These are phyloP conservation scores for Mactra quadrangularis DNA, from an alignment of 1,140 invertebrate genomes.

Conservation along the genomic window DNA sequence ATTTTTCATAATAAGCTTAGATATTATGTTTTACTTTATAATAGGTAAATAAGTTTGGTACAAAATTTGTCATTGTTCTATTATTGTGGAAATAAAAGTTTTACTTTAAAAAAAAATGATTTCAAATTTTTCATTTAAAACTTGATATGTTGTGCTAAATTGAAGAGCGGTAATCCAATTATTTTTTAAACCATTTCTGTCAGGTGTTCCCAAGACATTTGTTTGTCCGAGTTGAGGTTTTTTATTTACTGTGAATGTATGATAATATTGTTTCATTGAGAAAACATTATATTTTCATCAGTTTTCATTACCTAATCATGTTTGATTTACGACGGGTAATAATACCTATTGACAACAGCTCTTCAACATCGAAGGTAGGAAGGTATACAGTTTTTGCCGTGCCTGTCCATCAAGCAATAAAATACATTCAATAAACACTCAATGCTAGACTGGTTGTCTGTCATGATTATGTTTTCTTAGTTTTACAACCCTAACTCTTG, in stretches of 20 bases:
- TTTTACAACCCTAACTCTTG: slow-evolving; percentile 30
- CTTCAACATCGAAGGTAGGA: slow-evolving; percentile 3
- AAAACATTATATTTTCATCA: slow-evolving; percentile 23
- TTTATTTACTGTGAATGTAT: background rate
- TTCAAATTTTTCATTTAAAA: too few species aligned
- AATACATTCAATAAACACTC: slow-evolving; percentile 35
- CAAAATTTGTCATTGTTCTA: too few species aligned
- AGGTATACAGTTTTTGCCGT: slow-evolving; percentile 1
- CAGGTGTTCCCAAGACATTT: background rate
- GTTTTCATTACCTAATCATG: background rate
- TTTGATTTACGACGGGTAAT: slow-evolving; percentile 14
- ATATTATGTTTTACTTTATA: too few species aligned
- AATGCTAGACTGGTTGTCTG: slow-evolving; percentile 2
- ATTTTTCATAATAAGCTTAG: too few species aligned
- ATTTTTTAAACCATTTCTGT: background rate
- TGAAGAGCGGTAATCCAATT: too few species aligned
- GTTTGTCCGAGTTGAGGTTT: background rate
- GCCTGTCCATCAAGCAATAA: slow-evolving; percentile 28
- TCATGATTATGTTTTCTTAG: slow-evolving; percentile 22
- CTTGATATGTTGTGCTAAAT: too few species aligned
- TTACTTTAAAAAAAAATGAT: too few species aligned
- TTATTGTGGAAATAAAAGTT: too few species aligned
- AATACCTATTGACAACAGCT: slow-evolving; percentile 32
- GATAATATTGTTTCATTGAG: background rate
- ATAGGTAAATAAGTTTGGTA: too few species aligned